Evolutionary conservation across 2,888 invertebrate genomes (phyloP).

Genomic region (Plebejus argus): DNA sequence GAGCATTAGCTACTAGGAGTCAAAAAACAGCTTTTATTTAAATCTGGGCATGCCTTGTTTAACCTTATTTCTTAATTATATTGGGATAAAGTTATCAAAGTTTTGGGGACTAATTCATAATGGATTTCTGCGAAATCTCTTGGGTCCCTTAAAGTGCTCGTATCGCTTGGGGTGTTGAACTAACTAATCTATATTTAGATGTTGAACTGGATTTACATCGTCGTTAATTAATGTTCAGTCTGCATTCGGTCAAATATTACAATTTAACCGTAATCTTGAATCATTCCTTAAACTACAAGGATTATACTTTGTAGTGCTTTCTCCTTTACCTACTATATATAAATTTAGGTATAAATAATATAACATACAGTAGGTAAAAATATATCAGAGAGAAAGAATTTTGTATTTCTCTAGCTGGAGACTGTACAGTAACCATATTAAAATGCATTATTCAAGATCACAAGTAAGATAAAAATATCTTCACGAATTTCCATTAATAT

Average conservation of each 20-base stretch:
- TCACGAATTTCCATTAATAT: neutral
- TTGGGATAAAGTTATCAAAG: slow-evolving; percentile 1
- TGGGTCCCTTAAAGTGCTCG: slow-evolving; percentile 4
- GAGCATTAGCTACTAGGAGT: neutral
- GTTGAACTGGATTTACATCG: neutral
- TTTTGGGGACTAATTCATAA: neutral
- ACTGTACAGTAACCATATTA: too few species aligned
- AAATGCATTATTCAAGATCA: neutral
- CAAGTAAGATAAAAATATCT: neutral
- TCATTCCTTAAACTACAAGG: too few species aligned
- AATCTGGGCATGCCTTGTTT: neutral
- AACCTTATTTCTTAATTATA: neutral
- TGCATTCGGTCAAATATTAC: neutral
- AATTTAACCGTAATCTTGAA: too few species aligned
- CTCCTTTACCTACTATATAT: too few species aligned
- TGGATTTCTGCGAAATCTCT: slow-evolving; percentile 4
- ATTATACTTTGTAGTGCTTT: too few species aligned
- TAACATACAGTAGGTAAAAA: too few species aligned
- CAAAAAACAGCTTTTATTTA: neutral
- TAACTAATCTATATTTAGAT: slow-evolving; percentile 15
- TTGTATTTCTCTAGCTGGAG: too few species aligned
- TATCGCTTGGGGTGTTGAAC: slow-evolving; percentile 4
- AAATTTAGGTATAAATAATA: too few species aligned
- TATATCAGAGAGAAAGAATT: too few species aligned
- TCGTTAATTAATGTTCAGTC: neutral